These are phyloP conservation scores for Heliconius hermathena DNA, from an alignment of 1,140 invertebrate genomes.

Conservation along the genomic window DNA sequence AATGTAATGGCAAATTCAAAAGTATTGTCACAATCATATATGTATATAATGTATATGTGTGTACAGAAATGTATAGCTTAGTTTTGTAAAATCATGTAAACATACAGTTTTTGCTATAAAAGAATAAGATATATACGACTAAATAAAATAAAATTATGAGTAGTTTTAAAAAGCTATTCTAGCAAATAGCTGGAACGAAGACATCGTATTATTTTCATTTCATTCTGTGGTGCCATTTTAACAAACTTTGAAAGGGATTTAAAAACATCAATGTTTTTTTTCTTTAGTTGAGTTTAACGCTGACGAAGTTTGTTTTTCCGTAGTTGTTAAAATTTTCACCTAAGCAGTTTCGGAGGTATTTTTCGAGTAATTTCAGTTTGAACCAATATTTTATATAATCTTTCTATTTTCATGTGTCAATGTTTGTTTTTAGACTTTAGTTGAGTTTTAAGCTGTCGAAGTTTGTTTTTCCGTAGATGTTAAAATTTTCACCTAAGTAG, in stretches of 20 bases:
- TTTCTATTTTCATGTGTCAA: no score
- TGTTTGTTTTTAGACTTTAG: no score
- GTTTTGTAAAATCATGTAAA: no score
- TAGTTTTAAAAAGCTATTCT: not conserved
- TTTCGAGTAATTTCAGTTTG: not conserved
- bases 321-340: not conserved
- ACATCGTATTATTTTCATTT: not conserved
- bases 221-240: not conserved
- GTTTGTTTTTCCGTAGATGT: not conserved
- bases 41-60: no score
- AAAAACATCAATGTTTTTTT: not conserved
- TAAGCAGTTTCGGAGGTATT: not conserved
- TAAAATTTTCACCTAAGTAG: not conserved
- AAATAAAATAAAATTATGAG: not conserved
- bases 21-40: no score
- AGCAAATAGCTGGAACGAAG: not conserved
- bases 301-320: not conserved
- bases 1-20: no score
- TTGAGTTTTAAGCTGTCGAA: not conserved
- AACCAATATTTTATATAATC: not conserved
- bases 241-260: slow-evolving; percentile 6
- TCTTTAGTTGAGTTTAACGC: not conserved
- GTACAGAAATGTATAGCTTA: no score
- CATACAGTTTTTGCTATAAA: no score
- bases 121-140: no score